These are phyloP conservation scores for Myiozetetes cayanensis DNA, from an alignment of 2,113 vertebrate species.

Conservation along the genomic window DNA sequence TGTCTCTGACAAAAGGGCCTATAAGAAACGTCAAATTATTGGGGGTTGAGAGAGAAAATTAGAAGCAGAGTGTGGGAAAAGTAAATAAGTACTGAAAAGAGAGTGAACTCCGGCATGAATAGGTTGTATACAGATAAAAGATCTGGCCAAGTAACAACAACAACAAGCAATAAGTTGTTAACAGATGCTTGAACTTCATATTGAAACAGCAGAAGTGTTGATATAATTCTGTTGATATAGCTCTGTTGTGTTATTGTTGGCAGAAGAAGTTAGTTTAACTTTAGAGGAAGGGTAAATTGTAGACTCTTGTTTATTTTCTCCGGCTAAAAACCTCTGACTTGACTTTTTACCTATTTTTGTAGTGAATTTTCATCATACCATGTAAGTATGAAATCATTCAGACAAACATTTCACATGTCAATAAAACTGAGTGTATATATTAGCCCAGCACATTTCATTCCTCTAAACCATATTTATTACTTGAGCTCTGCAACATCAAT, in stretches of 20 bases:
- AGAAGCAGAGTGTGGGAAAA: conserved; percentile 54
- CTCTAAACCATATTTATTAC: background rate
- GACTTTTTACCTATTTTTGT: conserved; percentile 58
- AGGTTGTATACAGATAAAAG: conserved; percentile 49
- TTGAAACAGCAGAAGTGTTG: conserved; percentile 61
- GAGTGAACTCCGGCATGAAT: conserved; percentile 1
- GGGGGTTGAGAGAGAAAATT: conserved; percentile 1
- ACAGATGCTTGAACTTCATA: conserved; percentile 59
- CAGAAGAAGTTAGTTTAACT: conserved; percentile 31
- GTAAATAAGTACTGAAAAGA: conserved; percentile 49
- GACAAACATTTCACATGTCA: conserved; percentile 49
- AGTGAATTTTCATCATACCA: conserved; percentile 39
- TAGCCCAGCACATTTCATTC: conserved; percentile 4
- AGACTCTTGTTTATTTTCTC: conserved; percentile 49
- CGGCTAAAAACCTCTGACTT: conserved; percentile 23
- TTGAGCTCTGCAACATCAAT: background rate
- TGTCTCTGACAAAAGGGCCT: background rate
- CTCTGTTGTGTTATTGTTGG: conserved; percentile 55
- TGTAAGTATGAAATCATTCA: conserved; percentile 31
- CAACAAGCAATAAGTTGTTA: conserved; percentile 63
- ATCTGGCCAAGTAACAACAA: conserved; percentile 58
- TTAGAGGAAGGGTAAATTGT: conserved; percentile 35
- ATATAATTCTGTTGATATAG: conserved; percentile 46
- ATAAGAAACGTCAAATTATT: background rate
- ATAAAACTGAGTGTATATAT: background rate